Evolutionary conservation across 2,888 invertebrate species (phyloP).

Genomic region (Diplolepis rosae): DNA sequence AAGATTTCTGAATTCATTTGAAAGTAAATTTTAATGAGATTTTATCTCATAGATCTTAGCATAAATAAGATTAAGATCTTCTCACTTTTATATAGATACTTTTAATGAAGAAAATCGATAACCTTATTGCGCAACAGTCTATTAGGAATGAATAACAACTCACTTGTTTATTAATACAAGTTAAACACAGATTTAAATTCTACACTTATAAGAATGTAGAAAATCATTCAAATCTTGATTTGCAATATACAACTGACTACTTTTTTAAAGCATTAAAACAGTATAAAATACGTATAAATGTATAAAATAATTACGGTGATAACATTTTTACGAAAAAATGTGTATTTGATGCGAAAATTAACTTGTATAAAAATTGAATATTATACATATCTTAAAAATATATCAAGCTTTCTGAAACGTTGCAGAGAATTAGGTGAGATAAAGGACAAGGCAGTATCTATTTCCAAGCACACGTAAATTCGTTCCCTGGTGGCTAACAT

Average conservation of each 20-base stretch:
- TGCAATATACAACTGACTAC: too few species aligned
- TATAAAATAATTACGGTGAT: background rate
- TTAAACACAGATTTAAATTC: background rate
- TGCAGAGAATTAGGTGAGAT: background rate
- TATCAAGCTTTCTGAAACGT: background rate
- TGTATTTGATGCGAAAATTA: background rate
- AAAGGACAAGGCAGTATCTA: background rate
- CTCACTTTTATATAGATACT: background rate
- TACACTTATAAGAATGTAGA: constrained; percentile 1
- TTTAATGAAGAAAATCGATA: background rate
- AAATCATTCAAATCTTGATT: background rate
- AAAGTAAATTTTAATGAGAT: background rate
- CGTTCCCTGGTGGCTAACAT: background rate
- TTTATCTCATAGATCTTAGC: background rate
- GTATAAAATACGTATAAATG: background rate
- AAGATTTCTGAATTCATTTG: background rate
- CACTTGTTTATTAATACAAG: background rate
- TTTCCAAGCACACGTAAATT: background rate
- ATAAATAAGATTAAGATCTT: background rate
- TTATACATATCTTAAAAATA: background rate
- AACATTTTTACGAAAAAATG: background rate
- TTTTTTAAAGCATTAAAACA: too few species aligned
- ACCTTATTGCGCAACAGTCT: background rate
- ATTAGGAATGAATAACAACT: background rate
- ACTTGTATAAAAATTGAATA: background rate